Evolutionary conservation across 2,113 vertebrate genomes (phyloP), one percentile per base, ranked within the genome.

Genomic region (Crypturellus undulatus): DNA sequence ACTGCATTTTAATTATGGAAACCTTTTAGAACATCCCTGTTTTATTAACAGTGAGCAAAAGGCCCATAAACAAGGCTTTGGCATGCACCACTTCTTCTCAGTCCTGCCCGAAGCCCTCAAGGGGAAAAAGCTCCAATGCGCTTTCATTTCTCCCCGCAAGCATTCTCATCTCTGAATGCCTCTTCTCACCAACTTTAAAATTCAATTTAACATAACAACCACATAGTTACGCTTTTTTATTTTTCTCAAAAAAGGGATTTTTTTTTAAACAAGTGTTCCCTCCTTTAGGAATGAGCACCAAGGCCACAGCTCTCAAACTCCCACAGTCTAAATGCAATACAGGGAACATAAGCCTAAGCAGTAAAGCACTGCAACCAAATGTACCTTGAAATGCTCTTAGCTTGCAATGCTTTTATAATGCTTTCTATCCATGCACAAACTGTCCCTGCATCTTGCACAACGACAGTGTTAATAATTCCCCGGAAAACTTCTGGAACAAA

Each of bases 21-120:
- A 94, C 94, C 90, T 97, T 97, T 97, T 96, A 96, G 95, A 96
- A 84, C 82, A 96, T 95, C 93, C 63, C 89, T 87, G 79, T 90
- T 97, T 96, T 97, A 97, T 96, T 95, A 97, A 95, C 96, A 93
- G 78, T 86, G 96, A 96, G 84, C 93, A 92, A 96, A 97, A 97
- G 89, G 89, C 78, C 78, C 87, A 96, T 96, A 96, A 96, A 97
- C 92, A 92, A 87, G 94, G 87, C 76, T 94, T 91, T 87, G 81
- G 94, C 88, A 96, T 95, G 92, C 94, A 92, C 93, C 93, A 84
- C 86, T 97, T 90, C 96, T 95, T 71, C 94, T 85, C 80, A 92
- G 75, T 86, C 79, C 91, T 78, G 92, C 58, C 69, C 82, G 73
- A 93, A 91, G 88, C 94, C 85, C 96, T 96, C 90, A 67, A 89